A percentile compares a stretch with the other conserved stretches of the same genome.
Evolutionary conservation across 2,888 invertebrate genomes (phyloP).

Genomic region (Athetis lepigone): DNA sequence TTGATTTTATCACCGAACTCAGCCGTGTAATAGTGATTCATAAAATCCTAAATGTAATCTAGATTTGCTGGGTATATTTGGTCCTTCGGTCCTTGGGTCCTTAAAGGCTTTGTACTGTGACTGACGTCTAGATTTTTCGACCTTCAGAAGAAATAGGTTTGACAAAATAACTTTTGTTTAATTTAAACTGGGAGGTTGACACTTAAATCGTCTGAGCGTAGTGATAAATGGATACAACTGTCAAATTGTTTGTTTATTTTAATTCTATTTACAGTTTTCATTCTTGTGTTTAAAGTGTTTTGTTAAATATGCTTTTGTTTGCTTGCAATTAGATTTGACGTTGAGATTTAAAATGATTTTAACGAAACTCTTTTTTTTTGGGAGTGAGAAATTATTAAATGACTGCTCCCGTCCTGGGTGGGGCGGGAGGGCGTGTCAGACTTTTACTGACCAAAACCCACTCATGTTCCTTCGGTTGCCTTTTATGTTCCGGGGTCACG

Average conservation of each 20-base stretch:
- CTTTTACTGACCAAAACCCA: too few relatives aligned
- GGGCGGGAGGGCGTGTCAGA: too few relatives aligned
- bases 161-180: constrained; percentile 35
- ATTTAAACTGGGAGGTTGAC: constrained; percentile 51
- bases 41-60: constrained; percentile 57
- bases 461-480: too few relatives aligned
- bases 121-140: constrained; percentile 45
- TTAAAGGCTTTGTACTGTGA: constrained; percentile 34
- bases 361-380: constrained; percentile 4
- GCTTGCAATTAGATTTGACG: neutral
- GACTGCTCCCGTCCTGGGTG: too few relatives aligned
- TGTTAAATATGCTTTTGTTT: constrained; percentile 12
- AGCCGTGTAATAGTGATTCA: constrained; percentile 53
- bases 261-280: constrained; percentile 25
- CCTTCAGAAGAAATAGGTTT: constrained; percentile 36
- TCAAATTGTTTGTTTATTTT: constrained; percentile 36
- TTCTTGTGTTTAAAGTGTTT: constrained; percentile 2
- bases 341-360: constrained; percentile 11
- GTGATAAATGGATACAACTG: constrained; percentile 46
- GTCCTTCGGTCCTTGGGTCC: constrained; percentile 30
- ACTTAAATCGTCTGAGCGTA: constrained; percentile 35
- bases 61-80: constrained; percentile 52
- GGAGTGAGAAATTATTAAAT: too few relatives aligned
- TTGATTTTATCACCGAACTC: constrained; percentile 55
- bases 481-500: too few relatives aligned